Evolutionary conservation across 2,888 invertebrate species (phyloP), one percentile per base, ranked within the genome.

Genomic region (Eupeodes latifasciatus): DNA sequence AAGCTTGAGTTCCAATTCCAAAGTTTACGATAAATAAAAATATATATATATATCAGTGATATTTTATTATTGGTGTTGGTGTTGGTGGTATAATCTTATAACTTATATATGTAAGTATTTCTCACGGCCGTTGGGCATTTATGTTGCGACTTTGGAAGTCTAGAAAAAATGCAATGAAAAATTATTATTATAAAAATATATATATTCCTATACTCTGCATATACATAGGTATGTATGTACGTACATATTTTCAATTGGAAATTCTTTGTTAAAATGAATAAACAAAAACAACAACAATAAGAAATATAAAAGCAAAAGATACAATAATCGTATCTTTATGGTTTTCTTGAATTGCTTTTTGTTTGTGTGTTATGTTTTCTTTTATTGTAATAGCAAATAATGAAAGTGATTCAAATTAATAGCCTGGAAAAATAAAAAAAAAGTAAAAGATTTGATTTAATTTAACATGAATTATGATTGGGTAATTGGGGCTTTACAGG

Each of bases 121-220:
- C 64, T 82, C 75, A 82, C 49, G 86, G 82, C 61, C 81, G 71
- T 40, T 86, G 79, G 74, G 55, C 78, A 82, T 82, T 82, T 71
- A 79, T 82, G 86, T 64, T 82, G 74, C 51, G 75, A 76, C 57
- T 87, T 76, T 62, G 64, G 71, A 83, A 72, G 83, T 83, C 40
- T 78, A 77, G 62, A 40, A 62, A 82, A 55, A 83, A 74, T 72
- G 57, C 57, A 77, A 71, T 53, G 61, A 16, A 49, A 67, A 16
- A 44, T 44, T 59, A 47, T 44, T 59, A 47, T n/a, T 40, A 40
- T 9, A 40, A 40, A 4, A 3, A 44, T 55, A n/a, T 6, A 36
- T 9, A 5, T 12, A 9, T 0, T 16, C 10, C 12, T 49, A 40
- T 16, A n/a, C 12, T 27, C 10, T 10, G 19, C 34, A 53, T 16